Evolutionary conservation across 2,113 vertebrate species (phyloP).

Genomic region (Protobothrops mucrosquamatus): DNA sequence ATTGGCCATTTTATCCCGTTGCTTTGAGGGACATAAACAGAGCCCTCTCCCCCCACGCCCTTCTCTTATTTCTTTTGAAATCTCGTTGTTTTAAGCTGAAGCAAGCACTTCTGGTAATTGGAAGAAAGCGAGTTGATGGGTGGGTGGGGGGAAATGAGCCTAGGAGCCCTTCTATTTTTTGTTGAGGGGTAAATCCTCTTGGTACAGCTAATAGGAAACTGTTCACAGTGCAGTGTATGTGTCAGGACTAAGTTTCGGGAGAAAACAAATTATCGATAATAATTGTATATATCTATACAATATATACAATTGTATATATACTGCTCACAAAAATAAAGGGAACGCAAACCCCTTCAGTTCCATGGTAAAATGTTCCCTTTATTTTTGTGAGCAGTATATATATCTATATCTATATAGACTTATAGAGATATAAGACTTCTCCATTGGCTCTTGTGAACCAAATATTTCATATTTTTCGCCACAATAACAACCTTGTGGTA

Average conservation of each 20-base stretch:
- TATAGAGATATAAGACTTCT: neutral
- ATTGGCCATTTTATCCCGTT: neutral
- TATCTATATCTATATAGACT: neutral
- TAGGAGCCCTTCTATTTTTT: neutral
- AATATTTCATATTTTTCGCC: neutral
- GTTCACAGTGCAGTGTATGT: neutral
- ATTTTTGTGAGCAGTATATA: too few species aligned
- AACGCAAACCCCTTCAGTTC: too few species aligned
- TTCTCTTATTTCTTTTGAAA: neutral
- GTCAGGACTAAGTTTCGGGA: neutral
- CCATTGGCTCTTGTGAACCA: neutral
- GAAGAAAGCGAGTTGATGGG: neutral
- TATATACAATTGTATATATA: too few species aligned
- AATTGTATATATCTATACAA: neutral
- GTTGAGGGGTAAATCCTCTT: neutral
- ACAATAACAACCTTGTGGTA: neutral
- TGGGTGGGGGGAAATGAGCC: neutral
- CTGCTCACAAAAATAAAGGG: too few species aligned
- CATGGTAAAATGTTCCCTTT: too few species aligned
- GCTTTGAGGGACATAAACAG: neutral
- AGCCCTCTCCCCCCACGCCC: neutral
- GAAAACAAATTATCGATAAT: neutral
- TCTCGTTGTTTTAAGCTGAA: neutral
- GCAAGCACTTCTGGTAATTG: neutral
- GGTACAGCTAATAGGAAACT: neutral